phyloP scores from a whole-genome alignment of 2,888 invertebrate genomes.

The Drosophila nr. medialis region DNA sequence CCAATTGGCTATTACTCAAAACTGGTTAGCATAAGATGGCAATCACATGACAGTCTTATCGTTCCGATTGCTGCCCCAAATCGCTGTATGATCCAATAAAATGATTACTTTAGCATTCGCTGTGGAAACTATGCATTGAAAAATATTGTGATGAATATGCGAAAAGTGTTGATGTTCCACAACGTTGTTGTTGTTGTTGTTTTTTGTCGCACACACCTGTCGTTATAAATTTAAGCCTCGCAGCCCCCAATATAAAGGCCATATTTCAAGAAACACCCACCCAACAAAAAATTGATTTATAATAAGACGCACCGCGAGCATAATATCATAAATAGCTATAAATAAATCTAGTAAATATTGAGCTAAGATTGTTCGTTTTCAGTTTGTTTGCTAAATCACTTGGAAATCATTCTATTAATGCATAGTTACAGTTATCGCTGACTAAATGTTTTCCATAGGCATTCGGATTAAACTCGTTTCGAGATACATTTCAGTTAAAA shows the following conservation, averaged over 20 bases:
- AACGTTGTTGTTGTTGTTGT: constrained; percentile 9
- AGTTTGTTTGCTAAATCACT: not conserved
- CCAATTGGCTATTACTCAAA: constrained; percentile 34
- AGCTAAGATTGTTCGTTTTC: constrained; percentile 1
- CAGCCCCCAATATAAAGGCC: constrained; percentile 38
- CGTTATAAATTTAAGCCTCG: constrained; percentile 64
- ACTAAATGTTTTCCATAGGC: constrained; percentile 46
- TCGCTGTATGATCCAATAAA: constrained; percentile 55
- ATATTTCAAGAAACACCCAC: constrained; percentile 59
- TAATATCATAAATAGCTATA: constrained; percentile 20
- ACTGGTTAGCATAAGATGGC: constrained; percentile 31
- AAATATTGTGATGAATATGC: constrained; percentile 45
- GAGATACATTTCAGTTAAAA: constrained; percentile 40
- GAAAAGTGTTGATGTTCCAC: constrained; percentile 23
- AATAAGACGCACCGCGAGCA: constrained; percentile 23
- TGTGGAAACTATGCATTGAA: not conserved
- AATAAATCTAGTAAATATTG: constrained; percentile 6
- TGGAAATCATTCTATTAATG: constrained; percentile 8
- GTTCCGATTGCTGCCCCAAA: not conserved
- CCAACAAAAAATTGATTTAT: constrained; percentile 61
- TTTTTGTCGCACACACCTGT: constrained; percentile 40
- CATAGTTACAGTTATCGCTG: constrained; percentile 42
- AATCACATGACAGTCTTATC: constrained; percentile 16
- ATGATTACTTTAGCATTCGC: constrained; percentile 39
- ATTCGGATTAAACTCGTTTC: constrained; percentile 63